A percentile compares a stretch with the other conserved stretches of the same genome.
These are phyloP conservation scores for Holothuria glaberrima DNA, from an alignment of 35 echinoderm and acorn worm species.

Conservation along the genomic window DNA sequence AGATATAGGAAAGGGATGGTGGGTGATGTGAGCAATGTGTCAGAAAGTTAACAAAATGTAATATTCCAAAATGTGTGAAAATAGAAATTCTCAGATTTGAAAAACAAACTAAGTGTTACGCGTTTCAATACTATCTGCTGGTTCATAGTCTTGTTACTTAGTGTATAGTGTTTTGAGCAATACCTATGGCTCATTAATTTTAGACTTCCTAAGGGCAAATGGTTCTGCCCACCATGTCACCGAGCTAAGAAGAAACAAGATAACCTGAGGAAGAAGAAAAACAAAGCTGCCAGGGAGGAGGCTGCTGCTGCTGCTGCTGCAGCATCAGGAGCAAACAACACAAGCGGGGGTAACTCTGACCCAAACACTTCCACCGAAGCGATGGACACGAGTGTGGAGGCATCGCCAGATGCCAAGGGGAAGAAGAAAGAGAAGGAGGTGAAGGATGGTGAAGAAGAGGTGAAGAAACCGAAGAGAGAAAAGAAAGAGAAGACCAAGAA, in stretches of 20 bases:
- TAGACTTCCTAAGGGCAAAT: slow-evolving; percentile 86
- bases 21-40: too few species aligned
- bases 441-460: slow-evolving; percentile 12
- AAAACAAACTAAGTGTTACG: too few species aligned
- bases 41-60: too few species aligned
- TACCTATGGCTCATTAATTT: neutral
- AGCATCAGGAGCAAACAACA: neutral
- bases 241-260: slow-evolving; percentile 83
- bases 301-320: slow-evolving; percentile 32
- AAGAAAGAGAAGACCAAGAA: slow-evolving; percentile 65
- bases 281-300: slow-evolving; percentile 67
- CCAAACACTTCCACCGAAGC: slow-evolving; percentile 28
- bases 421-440: slow-evolving; percentile 64
- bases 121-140: too few species aligned
- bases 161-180: too few species aligned
- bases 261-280: slow-evolving; percentile 79
- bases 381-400: slow-evolving; percentile 61
- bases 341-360: slow-evolving; percentile 15
- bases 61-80: too few species aligned
- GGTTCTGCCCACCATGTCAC: slow-evolving; percentile 85
- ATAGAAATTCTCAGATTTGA: too few species aligned
- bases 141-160: neutral
- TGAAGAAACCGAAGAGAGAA: slow-evolving; percentile 65
- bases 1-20: too few species aligned
- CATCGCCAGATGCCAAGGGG: slow-evolving; percentile 48